Evolutionary conservation across 2,888 invertebrate genomes (phyloP).

Genomic region (Daptonema setosum): DNA sequence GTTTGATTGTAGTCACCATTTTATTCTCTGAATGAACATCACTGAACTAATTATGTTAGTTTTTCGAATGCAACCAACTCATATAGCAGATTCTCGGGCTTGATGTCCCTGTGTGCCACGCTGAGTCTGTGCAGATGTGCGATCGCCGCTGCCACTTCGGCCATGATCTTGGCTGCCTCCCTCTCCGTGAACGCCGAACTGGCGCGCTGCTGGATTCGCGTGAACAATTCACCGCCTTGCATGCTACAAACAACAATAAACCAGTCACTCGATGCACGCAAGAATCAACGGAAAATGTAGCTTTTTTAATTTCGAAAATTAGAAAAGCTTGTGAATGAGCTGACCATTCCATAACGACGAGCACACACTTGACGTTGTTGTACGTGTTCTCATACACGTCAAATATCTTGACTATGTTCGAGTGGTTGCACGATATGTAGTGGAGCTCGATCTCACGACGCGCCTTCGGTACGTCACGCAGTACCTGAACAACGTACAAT

Average conservation of each 20-base stretch:
- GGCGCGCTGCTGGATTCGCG: constrained; percentile 77
- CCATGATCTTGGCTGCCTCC: constrained; percentile 81
- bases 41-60: too few relatives aligned
- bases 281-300: not conserved
- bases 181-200: constrained; percentile 89
- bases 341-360: constrained; percentile 97
- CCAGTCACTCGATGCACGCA: not conserved
- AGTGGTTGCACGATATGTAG: constrained; percentile 70
- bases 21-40: too few relatives aligned
- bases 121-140: constrained; percentile 74
- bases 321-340: too few relatives aligned
- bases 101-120: constrained; percentile 89
- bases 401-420: constrained; percentile 68
- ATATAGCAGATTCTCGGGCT: constrained; percentile 78
- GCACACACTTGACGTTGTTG: constrained; percentile 63
- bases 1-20: too few relatives aligned
- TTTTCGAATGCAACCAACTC: constrained; percentile 36
- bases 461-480: constrained; percentile 76
- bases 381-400: constrained; percentile 96
- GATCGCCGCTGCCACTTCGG: constrained; percentile 81
- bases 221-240: constrained; percentile 93
- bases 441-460: constrained; percentile 82
- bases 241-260: constrained; percentile 40
- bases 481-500: constrained; percentile 43
- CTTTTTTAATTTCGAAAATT: too few relatives aligned